These are phyloP conservation scores for Anorthoa munda DNA, from an alignment of 2,888 invertebrate genomes.

Conservation along the genomic window DNA sequence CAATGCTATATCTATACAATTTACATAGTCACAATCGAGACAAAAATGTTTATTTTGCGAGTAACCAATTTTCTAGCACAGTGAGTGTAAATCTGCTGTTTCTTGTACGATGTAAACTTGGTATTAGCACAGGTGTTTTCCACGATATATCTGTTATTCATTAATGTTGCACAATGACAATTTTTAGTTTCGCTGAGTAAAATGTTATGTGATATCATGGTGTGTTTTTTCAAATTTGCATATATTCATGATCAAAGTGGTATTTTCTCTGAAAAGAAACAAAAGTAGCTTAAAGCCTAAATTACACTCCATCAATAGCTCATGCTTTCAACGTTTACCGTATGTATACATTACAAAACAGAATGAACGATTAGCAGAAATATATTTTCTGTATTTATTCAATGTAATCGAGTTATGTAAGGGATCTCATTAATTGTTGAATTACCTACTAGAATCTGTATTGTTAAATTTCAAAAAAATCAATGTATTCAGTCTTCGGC, in stretches of 20 bases:
- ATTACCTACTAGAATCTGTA: not conserved
- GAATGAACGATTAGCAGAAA: no score
- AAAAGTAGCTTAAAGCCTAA: not conserved
- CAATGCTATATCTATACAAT: slow-evolving; percentile 11
- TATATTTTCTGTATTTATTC: no score
- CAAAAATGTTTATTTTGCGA: slow-evolving; percentile 17
- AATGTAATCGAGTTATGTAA: not conserved
- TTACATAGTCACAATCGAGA: not conserved
- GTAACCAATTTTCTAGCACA: slow-evolving; percentile 44
- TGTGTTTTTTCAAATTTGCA: slow-evolving; percentile 7
- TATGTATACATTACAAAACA: not conserved
- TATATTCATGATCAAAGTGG: slow-evolving; percentile 12
- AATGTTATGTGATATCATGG: slow-evolving; percentile 25
- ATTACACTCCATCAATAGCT: not conserved
- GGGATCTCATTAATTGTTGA: not conserved
- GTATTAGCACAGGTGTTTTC: slow-evolving; percentile 35
- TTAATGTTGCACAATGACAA: slow-evolving; percentile 44
- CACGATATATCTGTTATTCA: slow-evolving; percentile 41
- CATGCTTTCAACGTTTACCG: not conserved
- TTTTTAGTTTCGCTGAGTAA: slow-evolving; percentile 20
- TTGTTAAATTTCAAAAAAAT: no score
- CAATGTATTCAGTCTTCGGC: not conserved
- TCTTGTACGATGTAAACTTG: slow-evolving; percentile 4
- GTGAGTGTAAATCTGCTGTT: slow-evolving; percentile 35
- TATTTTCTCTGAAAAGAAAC: slow-evolving; percentile 10